These are phyloP conservation scores for Bufotes viridis DNA, from an alignment of 2,797 vertebrate genomes.

Conservation along the genomic window DNA sequence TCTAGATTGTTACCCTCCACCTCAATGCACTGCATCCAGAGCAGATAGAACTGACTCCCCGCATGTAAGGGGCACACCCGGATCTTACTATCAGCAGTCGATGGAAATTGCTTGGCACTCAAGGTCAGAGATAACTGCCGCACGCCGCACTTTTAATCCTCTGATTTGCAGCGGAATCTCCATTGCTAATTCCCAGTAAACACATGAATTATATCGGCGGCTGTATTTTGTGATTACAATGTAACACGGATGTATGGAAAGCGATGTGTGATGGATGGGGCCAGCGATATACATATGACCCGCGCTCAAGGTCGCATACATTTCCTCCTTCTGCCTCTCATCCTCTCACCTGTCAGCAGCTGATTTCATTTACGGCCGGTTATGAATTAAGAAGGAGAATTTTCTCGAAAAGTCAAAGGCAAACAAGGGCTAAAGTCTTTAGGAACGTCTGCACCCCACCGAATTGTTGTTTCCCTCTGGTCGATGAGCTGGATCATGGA, in stretches of 20 bases:
- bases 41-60: neutral
- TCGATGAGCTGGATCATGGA: too few relatives aligned
- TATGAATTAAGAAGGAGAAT: conserved; percentile 34
- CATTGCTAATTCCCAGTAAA: conserved; percentile 35
- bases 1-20: too few relatives aligned
- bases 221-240: conserved; percentile 9
- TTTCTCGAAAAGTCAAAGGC: conserved; percentile 36
- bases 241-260: neutral
- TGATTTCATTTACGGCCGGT: conserved; percentile 31
- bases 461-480: too few relatives aligned
- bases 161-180: neutral
- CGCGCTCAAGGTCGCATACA: conserved; percentile 19
- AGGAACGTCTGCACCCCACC: neutral
- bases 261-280: neutral
- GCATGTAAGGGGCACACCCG: neutral
- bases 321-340: conserved; percentile 2
- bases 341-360: conserved; percentile 20
- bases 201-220: neutral
- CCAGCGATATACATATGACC: conserved; percentile 6
- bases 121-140: neutral
- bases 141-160: neutral
- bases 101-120: neutral
- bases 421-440: conserved; percentile 12
- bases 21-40: neutral
- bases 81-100: neutral